Evolutionary conservation across 2,797 vertebrate species (phyloP).

Genomic region (Scomberomorus guttatus): DNA sequence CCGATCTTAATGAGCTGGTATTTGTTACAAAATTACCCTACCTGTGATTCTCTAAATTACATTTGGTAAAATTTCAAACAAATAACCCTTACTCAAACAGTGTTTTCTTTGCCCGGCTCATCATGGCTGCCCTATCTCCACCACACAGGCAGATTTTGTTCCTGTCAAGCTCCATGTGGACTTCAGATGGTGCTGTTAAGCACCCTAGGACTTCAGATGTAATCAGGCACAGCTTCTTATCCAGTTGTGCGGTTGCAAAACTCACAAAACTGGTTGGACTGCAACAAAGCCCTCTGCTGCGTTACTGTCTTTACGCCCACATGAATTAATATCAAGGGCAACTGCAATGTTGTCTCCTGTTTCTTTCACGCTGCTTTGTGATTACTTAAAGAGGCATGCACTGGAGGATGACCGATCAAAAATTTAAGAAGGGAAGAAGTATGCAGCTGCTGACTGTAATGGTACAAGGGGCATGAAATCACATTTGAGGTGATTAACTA

Average conservation of each 20-base stretch:
- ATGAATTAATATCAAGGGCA: neutral
- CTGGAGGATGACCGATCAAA: neutral
- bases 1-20: neutral
- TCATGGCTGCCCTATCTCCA: neutral
- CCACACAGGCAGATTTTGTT: neutral
- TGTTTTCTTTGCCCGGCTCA: neutral
- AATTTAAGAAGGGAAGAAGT: too few relatives aligned
- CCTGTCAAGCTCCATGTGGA: neutral
- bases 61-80: neutral
- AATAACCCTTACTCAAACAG: neutral
- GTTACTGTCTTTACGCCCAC: neutral
- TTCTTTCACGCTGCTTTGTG: neutral
- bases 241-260: neutral
- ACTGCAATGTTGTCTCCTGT: too few relatives aligned
- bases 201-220: neutral
- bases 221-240: neutral
- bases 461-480: neutral
- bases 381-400: neutral
- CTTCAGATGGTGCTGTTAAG: conserved; percentile 22
- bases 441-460: neutral
- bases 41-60: neutral
- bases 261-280: neutral
- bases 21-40: too few relatives aligned
- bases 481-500: neutral
- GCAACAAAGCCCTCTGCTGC: neutral